Conservation (phyloP, 2,113 vertebrate species). For the Phalacrocorax brasilianus region DNA sequence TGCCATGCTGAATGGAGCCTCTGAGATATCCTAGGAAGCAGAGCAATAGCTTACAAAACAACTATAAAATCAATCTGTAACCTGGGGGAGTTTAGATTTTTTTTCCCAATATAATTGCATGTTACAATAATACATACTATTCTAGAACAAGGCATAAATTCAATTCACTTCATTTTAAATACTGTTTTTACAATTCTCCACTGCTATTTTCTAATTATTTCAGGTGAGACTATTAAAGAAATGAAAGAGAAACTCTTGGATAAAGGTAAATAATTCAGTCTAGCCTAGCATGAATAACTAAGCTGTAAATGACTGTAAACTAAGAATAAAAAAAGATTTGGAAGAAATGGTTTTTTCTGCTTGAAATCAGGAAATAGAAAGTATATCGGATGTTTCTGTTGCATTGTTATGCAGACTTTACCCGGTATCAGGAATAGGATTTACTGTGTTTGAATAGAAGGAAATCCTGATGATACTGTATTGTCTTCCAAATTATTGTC, state of each 20-base stretch:
- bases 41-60: constrained; percentile 56
- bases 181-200: constrained; percentile 22
- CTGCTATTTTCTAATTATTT: constrained; percentile 54
- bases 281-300: constrained; percentile 1
- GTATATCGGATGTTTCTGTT: background rate
- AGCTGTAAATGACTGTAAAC: background rate
- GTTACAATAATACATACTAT: background rate
- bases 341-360: background rate
- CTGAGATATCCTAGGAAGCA: constrained; percentile 41
- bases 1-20: background rate
- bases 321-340: background rate
- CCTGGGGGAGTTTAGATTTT: background rate
- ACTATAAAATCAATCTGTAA: constrained; percentile 28
- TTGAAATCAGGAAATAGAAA: background rate
- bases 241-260: background rate
- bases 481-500: background rate
- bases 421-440: background rate
- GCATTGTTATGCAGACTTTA: background rate
- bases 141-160: constrained; percentile 15
- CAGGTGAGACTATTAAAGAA: background rate
- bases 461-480: background rate
- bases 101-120: constrained; percentile 11
- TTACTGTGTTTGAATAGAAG: background rate
- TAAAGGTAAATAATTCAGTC: constrained; percentile 19
- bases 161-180: constrained; percentile 33